Conservation (phyloP, 2,888 invertebrate genomes). For the Cynaeus angustus region DNA sequence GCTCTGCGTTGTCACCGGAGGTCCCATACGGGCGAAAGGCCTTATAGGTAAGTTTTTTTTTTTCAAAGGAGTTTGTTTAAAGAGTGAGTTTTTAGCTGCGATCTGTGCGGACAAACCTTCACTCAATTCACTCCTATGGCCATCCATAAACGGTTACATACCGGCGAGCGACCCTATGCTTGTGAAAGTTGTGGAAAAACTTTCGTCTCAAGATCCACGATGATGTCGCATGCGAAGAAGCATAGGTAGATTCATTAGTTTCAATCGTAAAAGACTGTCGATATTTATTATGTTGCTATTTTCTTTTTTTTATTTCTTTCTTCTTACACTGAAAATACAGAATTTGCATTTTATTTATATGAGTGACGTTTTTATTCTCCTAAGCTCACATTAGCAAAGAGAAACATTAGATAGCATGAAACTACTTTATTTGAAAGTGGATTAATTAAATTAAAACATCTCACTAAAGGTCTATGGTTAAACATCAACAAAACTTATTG, state of each 20-base stretch:
- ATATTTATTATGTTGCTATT: slow-evolving; percentile 43
- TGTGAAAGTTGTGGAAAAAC: slow-evolving; percentile 76
- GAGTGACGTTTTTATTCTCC: not conserved
- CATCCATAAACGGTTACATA: slow-evolving; percentile 77
- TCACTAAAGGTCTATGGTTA: slow-evolving; percentile 72
- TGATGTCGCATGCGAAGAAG: slow-evolving; percentile 76
- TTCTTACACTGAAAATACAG: slow-evolving; percentile 20
- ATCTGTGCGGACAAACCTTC: slow-evolving; percentile 77
- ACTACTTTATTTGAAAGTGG: slow-evolving; percentile 69
- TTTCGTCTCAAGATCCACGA: slow-evolving; percentile 76
- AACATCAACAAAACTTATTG: slow-evolving; percentile 70
- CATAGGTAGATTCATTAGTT: slow-evolving; percentile 61
- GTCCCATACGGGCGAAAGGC: slow-evolving; percentile 76
- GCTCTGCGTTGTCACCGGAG: slow-evolving; percentile 75
- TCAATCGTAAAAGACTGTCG: slow-evolving; percentile 44
- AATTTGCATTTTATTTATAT: slow-evolving; percentile 28
- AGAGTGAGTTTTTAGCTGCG: slow-evolving; percentile 69
- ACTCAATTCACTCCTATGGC: slow-evolving; percentile 80
- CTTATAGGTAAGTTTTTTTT: slow-evolving; percentile 69
- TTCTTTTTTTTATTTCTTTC: slow-evolving; percentile 31
- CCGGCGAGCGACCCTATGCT: slow-evolving; percentile 77
- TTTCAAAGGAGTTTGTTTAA: no score
- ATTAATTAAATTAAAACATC: slow-evolving; percentile 71
- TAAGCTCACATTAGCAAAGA: not conserved
- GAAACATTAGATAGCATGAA: slow-evolving; percentile 59